Evolutionary conservation across 2,888 invertebrate species (phyloP), one percentile per base, ranked within the genome.

Genomic region (Linnaemya vulpina): DNA sequence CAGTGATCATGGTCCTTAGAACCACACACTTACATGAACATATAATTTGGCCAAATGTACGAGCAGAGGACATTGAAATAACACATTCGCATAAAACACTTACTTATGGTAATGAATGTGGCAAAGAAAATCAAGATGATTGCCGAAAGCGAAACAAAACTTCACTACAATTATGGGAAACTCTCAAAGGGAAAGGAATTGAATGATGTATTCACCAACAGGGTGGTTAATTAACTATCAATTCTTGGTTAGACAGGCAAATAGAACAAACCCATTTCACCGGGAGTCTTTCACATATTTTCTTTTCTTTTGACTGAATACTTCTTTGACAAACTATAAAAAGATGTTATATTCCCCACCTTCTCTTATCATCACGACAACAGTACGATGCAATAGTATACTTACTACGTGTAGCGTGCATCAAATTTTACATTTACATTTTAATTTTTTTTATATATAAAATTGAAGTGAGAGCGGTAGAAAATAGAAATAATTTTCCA

Each of bases 401-500:
- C 13, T 38, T 7, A 7, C 17, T n/a, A 67, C 38, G 0, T 51
- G 74, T 80, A 80, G 80, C 58, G 74, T 51, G 55, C 60, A 60
- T 51, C 20, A 80, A 80, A 68, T 80, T 73, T 51, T 67, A 51
- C 67, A 80, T 74, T 51, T 74, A 30, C 40, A 80, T 74, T 51
- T 74, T 60, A 74, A 67, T 80, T 58, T 43, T 46, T 51, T 65
- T 65, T 51, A 62, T 55, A 3, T 40, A 30, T 17, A 51, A 43
- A 74, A 67, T 67, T 65, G n/a, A 35, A 73, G 63, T 40, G 74
- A 67, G 80, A 80, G 65, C 77, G 38, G 65, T 51, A 67, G 65
- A 76, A 70, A 76, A 80, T 76, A 15, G 80, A 80, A 84, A 84
- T 84, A 84, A 73, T 82, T 80, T 86, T 86, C 76, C 75, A 65